Percentiles rank a stretch among this genome's conserved stretches.
Conservation (phyloP, 2,888 invertebrate species). For the Agrotis exclamationis region DNA sequence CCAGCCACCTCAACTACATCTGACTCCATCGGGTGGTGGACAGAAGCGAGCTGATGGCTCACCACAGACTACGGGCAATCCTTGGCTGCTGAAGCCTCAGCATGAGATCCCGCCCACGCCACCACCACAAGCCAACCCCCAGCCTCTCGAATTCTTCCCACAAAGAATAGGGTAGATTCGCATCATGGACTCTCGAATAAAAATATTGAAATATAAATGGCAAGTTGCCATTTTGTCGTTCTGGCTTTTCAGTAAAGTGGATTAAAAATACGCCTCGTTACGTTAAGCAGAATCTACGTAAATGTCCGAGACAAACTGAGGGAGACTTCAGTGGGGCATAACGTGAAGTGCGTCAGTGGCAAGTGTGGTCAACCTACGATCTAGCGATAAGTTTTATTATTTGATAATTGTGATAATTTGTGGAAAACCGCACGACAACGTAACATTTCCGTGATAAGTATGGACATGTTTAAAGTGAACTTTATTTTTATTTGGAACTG, state of each 20-base stretch:
- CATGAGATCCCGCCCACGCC: constrained; percentile 88
- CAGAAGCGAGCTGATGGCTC: constrained; percentile 78
- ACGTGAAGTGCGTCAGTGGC: constrained; percentile 71
- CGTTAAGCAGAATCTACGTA: constrained; percentile 76
- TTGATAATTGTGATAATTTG: constrained; percentile 49
- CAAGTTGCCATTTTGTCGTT: constrained; percentile 85
- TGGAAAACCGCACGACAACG: constrained; percentile 39
- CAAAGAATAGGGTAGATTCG: constrained; percentile 84
- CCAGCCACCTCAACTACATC: constrained; percentile 81
- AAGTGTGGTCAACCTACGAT: constrained; percentile 47
- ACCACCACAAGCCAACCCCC: constrained; percentile 82
- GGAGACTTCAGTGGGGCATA: constrained; percentile 71
- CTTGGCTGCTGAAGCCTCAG: constrained; percentile 84
- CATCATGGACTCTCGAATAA: constrained; percentile 66
- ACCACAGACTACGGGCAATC: constrained; percentile 74
- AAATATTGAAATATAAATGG: constrained; percentile 80
- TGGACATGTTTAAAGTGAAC: constrained; percentile 38
- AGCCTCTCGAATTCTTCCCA: constrained; percentile 82
- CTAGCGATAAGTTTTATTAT: constrained; percentile 48
- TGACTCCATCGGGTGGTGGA: constrained; percentile 81
- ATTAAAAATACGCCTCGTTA: constrained; percentile 83
- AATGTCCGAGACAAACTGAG: constrained; percentile 72
- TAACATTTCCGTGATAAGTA: constrained; percentile 50
- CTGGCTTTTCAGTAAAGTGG: constrained; percentile 80
- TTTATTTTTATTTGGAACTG: constrained; percentile 24